A percentile compares a stretch with the other conserved stretches of the same genome.
Evolutionary conservation across 1,140 invertebrate species (phyloP).

Genomic region (Lepidurus packardi): DNA sequence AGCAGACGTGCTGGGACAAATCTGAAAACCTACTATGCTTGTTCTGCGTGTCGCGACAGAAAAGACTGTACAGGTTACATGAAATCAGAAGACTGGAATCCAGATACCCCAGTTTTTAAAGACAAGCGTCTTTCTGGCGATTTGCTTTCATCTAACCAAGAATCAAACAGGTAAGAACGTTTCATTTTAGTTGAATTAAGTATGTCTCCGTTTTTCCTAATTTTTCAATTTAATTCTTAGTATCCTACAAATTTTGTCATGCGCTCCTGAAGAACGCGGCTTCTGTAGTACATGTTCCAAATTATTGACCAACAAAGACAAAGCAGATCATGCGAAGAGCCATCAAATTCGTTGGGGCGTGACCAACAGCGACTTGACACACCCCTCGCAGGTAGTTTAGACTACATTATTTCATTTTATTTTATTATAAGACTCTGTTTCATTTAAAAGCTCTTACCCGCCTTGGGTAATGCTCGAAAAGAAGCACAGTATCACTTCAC

Average conservation of each 20-base stretch:
- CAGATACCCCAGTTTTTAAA: background rate
- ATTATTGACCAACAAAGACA: conserved; percentile 49
- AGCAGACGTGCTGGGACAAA: background rate
- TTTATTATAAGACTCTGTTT: background rate
- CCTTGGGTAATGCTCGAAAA: conserved; percentile 58
- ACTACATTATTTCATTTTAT: background rate
- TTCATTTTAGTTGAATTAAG: background rate
- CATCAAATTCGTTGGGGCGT: conserved; percentile 49
- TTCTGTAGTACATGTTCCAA: conserved; percentile 61
- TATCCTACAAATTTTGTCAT: background rate
- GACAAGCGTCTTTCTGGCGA: background rate
- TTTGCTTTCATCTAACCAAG: background rate
- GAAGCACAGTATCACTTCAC: conserved; percentile 72
- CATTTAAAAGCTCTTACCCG: conserved; percentile 48
- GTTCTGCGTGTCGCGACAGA: conserved; percentile 68
- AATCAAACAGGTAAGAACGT: background rate
- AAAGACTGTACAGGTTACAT: conserved; percentile 51
- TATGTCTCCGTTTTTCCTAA: background rate
- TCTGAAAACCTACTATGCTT: conserved; percentile 61
- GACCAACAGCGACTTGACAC: conserved; percentile 47
- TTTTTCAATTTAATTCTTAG: background rate
- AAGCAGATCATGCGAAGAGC: conserved; percentile 45
- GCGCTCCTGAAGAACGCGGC: conserved; percentile 42
- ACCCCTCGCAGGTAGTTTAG: conserved; percentile 49
- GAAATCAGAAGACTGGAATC: conserved; percentile 18